A percentile compares a stretch with the other conserved stretches of the same genome.
Evolutionary conservation across 1,140 invertebrate genomes (phyloP).

Genomic region (Conopomorpha cramerella): DNA sequence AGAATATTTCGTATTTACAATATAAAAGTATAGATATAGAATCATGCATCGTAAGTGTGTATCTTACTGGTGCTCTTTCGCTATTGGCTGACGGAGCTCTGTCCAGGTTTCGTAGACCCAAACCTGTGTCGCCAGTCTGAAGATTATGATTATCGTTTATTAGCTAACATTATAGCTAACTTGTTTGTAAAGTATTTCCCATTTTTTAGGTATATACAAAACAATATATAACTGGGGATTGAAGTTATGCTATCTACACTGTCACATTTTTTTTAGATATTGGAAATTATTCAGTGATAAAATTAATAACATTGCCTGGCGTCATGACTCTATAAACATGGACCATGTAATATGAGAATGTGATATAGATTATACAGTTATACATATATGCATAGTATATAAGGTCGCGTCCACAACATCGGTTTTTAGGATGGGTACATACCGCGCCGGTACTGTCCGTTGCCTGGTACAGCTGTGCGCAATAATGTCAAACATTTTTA

Average conservation of each 20-base stretch:
- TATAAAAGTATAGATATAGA: neutral
- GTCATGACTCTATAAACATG: no score
- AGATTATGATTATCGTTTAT: conserved; percentile 9
- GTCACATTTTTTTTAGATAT: neutral
- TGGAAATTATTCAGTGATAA: no score
- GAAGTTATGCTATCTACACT: neutral
- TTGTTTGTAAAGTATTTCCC: neutral
- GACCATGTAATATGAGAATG: no score
- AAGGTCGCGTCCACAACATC: neutral
- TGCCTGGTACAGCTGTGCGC: conserved; percentile 54
- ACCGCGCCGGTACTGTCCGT: conserved; percentile 47
- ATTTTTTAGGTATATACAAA: neutral
- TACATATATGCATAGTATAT: no score
- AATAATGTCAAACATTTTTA: conserved; percentile 33
- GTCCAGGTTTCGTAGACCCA: conserved; percentile 47
- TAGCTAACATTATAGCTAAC: neutral
- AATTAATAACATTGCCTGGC: no score
- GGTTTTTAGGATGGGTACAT: conserved; percentile 18
- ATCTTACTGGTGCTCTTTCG: conserved; percentile 44
- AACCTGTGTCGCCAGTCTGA: conserved; percentile 41
- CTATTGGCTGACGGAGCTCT: conserved; percentile 27
- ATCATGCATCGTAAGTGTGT: conserved; percentile 12
- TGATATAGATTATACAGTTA: no score
- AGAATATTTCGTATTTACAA: neutral
- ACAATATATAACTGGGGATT: neutral